Percentiles rank a stretch among this genome's conserved stretches.
These are phyloP conservation scores for Coreoperca whiteheadi DNA, from an alignment of 2,113 vertebrate genomes.

Conservation along the genomic window DNA sequence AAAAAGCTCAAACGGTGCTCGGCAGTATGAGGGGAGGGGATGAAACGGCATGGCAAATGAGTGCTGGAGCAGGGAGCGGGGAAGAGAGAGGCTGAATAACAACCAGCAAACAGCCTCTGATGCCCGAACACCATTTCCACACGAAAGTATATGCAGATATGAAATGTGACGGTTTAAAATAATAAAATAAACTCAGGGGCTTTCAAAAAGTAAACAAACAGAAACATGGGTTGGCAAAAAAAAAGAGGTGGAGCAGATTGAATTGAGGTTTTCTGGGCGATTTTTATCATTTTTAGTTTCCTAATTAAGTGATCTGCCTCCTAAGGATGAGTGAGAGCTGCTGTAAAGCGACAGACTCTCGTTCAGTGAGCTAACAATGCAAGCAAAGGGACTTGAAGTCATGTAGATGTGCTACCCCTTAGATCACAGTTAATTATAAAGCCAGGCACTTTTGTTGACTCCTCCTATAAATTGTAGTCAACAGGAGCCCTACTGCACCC, in stretches of 20 bases:
- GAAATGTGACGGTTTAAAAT: constrained; percentile 58
- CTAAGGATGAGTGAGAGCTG: too few relatives aligned
- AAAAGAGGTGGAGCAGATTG: constrained; percentile 42
- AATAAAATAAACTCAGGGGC: constrained; percentile 39
- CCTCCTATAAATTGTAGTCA: constrained; percentile 5
- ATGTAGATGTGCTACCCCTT: background rate
- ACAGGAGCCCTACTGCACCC: constrained; percentile 8
- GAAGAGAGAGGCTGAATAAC: constrained; percentile 61
- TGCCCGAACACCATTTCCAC: constrained; percentile 49
- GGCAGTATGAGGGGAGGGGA: constrained; percentile 60
- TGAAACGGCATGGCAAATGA: constrained; percentile 77
- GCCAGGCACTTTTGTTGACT: constrained; percentile 25
- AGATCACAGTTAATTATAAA: constrained; percentile 31
- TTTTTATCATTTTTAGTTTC: too few relatives aligned
- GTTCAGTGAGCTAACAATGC: too few relatives aligned
- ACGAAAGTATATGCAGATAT: constrained; percentile 52
- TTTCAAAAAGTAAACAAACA: constrained; percentile 62
- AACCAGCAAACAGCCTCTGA: constrained; percentile 70
- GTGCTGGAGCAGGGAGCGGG: constrained; percentile 45
- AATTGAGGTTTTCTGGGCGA: too few relatives aligned
- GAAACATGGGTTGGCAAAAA: constrained; percentile 33
- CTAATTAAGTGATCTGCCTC: too few relatives aligned
- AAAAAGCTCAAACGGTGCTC: constrained; percentile 70
- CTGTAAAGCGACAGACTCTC: too few relatives aligned
- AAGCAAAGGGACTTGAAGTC: background rate